A percentile compares a stretch with the other conserved stretches of the same genome.
Conservation (phyloP, 1,140 invertebrate genomes). For the Ceratina japonica region DNA sequence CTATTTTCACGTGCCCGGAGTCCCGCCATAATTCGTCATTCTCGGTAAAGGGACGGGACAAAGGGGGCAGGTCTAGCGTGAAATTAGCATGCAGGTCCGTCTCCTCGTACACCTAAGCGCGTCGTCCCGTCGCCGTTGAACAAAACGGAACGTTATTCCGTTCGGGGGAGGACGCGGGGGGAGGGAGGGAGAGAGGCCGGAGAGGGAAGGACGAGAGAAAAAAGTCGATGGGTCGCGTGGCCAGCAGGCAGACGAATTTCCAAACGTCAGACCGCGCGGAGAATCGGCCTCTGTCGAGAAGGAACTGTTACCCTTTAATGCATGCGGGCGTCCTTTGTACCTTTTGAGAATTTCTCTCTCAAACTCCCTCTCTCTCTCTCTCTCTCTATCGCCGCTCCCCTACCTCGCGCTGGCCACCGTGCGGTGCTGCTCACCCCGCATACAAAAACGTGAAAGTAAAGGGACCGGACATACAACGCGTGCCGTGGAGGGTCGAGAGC, state of each 20-base stretch:
- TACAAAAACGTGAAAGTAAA: conserved; percentile 69
- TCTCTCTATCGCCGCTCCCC: conserved; percentile 20
- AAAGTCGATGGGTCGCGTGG: conserved; percentile 67
- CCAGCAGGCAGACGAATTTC: conserved; percentile 55
- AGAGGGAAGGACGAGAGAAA: background rate
- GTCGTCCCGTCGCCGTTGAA: conserved; percentile 4
- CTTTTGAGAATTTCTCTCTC: conserved; percentile 73
- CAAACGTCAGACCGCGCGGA: conserved; percentile 51
- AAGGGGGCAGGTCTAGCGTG: conserved; percentile 23
- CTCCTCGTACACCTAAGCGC: conserved; percentile 40
- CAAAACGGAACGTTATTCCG: conserved; percentile 61
- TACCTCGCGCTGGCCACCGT: conserved; percentile 30
- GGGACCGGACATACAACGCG: conserved; percentile 34
- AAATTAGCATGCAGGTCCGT: conserved; percentile 62
- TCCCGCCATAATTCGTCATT: conserved; percentile 31
- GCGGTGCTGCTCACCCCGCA: conserved; percentile 63
- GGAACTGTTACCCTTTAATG: conserved; percentile 76
- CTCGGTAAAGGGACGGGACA: conserved; percentile 4
- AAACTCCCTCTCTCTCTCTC: no score
- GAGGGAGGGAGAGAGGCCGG: no score
- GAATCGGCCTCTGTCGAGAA: conserved; percentile 56
- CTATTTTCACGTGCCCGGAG: background rate
- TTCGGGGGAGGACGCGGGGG: conserved; percentile 58
- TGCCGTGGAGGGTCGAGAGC: background rate
- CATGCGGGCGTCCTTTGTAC: conserved; percentile 75